phyloP scores from a whole-genome alignment of 2,113 vertebrate genomes.

The Aegotheles bennettii region DNA sequence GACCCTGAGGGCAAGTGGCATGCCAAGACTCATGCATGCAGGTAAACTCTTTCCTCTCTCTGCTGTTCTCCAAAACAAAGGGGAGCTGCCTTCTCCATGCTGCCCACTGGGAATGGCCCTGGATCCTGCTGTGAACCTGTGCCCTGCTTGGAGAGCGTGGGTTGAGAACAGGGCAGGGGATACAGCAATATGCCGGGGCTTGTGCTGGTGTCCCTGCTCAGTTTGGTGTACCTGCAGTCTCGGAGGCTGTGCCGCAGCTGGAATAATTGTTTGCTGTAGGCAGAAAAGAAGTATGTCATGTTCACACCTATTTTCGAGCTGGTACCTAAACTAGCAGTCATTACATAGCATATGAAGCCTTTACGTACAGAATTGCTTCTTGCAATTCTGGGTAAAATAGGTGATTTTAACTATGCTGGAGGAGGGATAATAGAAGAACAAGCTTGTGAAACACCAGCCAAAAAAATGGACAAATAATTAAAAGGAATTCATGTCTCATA shows the following conservation, averaged over 20 bases:
- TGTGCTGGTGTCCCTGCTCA: neutral
- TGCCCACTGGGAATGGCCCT: neutral
- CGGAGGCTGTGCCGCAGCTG: neutral
- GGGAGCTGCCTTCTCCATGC: neutral
- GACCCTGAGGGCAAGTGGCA: neutral
- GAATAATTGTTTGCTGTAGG: neutral
- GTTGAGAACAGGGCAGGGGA: neutral
- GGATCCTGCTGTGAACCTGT: neutral
- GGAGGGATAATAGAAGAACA: neutral
- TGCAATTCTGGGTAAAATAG: neutral
- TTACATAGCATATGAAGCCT: neutral
- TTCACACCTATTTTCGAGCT: neutral
- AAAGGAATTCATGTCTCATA: neutral
- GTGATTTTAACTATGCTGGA: neutral
- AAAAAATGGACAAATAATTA: neutral
- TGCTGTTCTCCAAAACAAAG: neutral
- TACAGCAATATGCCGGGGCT: neutral
- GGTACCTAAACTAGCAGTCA: neutral
- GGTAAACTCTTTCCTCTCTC: neutral
- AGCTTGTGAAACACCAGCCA: neutral
- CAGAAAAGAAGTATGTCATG: neutral
- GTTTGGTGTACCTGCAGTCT: neutral
- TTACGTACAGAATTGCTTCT: neutral
- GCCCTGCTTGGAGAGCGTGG: neutral
- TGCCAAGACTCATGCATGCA: rapidly evolving